These are phyloP conservation scores for Hylaea fasciaria DNA, from an alignment of 2,888 invertebrate species.

Conservation along the genomic window DNA sequence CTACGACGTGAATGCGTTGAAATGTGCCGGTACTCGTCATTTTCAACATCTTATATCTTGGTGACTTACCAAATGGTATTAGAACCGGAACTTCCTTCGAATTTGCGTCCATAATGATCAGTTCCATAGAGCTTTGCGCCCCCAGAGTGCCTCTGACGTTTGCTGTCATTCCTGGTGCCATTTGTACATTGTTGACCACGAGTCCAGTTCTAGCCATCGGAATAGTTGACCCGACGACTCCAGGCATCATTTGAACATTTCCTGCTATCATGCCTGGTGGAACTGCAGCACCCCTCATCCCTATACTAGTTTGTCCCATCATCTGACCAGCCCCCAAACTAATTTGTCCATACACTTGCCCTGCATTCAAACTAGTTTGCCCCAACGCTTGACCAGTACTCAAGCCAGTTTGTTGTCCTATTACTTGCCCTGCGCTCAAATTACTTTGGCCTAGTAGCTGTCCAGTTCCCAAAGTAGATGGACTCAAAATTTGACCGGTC, in stretches of 20 bases:
- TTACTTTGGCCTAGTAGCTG: conserved; percentile 7
- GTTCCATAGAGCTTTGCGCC: conserved; percentile 36
- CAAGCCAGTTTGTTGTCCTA: neutral
- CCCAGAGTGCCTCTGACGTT: conserved; percentile 13
- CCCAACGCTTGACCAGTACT: conserved; percentile 9
- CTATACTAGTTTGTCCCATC: conserved; percentile 7
- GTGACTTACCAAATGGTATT: conserved; percentile 29
- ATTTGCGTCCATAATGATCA: conserved; percentile 37
- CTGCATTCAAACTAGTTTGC: neutral
- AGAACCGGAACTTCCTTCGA: conserved; percentile 28
- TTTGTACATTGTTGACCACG: conserved; percentile 6
- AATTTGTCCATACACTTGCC: conserved; percentile 1
- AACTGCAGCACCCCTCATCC: conserved; percentile 4
- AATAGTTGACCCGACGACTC: conserved; percentile 1
- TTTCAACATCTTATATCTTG: no score
- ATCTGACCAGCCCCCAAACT: conserved; percentile 1
- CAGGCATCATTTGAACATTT: conserved; percentile 13
- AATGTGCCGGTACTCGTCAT: no score
- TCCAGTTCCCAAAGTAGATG: conserved; percentile 3
- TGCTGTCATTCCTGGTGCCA: conserved; percentile 7
- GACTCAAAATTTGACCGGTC: conserved; percentile 17
- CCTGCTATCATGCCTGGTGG: conserved; percentile 7
- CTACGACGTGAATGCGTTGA: no score
- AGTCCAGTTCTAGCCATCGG: conserved; percentile 1
- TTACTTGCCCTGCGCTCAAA: conserved; percentile 1